Evolutionary conservation across 1,140 invertebrate genomes (phyloP), one percentile per base, ranked within the genome.

Genomic region (Meloidogyne hapla): DNA sequence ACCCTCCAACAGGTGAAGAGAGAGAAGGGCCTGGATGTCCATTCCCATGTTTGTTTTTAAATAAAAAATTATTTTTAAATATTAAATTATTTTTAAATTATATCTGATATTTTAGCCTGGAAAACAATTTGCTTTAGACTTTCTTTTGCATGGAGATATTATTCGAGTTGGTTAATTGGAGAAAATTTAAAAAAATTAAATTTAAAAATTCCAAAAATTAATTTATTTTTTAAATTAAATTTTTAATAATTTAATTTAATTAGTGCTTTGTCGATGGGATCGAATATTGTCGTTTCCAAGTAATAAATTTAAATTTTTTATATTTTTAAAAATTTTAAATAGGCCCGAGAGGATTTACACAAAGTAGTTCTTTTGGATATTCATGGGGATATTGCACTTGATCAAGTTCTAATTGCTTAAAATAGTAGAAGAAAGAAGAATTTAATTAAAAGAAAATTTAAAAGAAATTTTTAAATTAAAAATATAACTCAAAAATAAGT

Each of bases 371-470:
- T 38, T 40, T 38, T 76, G 48, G 67, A 76, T 45, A 76, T 76
- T 15, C 69, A 69, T 8, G 75, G 74, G 2, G 75, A 76, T 65
- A 21, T 76, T 5, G 40, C 65, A 23, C 69, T 76, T 1, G 68
- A 70, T 33, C 75, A 76, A 64, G 75, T 76, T 28, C 33, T 76
- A 12, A 76, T 76, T 76, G 75, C 75, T 65, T 76, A 28, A 76
- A 28, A 13, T 8, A 75, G 1, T 28, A 25, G 6, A 75, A 10
- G 40, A 74, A 5, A 21, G 9, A 6, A 25, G 4, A 68, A 28
- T 25, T 45, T 13, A 38, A 65, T 65, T 2, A 2, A 33, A 10
- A 13, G 13, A 13, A 65, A 18, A 12, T 65, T 65, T 64, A 4
- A 23, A 64, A 64, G 2, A 42, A 42, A 13, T 12, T 13, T 13